Evolutionary conservation across 2,113 vertebrate species (phyloP), one percentile per base, ranked within the genome.

Genomic region (Pagrus major): DNA sequence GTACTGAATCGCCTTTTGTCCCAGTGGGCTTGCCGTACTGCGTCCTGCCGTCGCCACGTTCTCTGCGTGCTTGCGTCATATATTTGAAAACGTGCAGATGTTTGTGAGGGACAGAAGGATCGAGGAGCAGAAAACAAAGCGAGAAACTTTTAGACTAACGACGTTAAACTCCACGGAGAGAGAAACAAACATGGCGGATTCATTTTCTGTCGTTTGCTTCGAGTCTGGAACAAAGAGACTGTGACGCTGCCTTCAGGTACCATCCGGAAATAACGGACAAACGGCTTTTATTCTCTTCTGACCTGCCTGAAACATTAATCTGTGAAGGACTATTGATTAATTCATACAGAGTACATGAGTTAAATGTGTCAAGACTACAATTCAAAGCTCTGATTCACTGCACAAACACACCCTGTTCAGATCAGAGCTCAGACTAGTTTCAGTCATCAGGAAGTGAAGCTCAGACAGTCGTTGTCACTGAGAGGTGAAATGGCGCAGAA

Each of bases 41-140:
- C 25, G 1, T 23, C 12, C 6, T 3, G 33, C 2, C 15, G 54
- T 56, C 55, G 5, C 12, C 35, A 85, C 75, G 87, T 70, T 23
- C 15, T 51, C 20, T 77, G 31, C 84, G 88, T 39, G 35, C 12
- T 83, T 81, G 51, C 91, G 89, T 92, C 83, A 92, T 85, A 31
- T 76, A 88, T 91, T 91, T 93, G 27, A 86, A 93, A 94, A 95
- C 94, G 94, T 95, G 94, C 85, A 91, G 93, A 94, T 95, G 95
- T 95, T 95, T 94, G 93, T 91, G 21, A 49, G 27, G 12, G 23
- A 61, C 6, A 29, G 4, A 23, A 23, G 14, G 1, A 29, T 5
- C 27, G 25, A 20, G 14, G 16, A 4, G n/a, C 0, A 35, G 16
- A 64, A 5, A 12, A 4, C 16, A 20, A 33, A 51, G 44, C 0